Conservation (phyloP, 2,113 vertebrate genomes). For the Equus quagga region DNA sequence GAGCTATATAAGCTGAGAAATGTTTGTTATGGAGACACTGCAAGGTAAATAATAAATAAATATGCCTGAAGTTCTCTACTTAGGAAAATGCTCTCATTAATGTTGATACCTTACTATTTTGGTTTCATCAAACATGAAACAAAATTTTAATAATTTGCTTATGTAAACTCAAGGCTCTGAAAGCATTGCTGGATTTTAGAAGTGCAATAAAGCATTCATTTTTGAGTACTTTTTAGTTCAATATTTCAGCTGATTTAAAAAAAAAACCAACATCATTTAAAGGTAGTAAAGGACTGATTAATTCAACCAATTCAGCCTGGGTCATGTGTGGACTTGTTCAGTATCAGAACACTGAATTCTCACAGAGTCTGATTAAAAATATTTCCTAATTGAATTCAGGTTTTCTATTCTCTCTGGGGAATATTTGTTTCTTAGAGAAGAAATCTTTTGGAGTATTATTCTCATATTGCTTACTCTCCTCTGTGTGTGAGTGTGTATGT, state of each 20-base stretch:
- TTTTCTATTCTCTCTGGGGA: conserved; percentile 18
- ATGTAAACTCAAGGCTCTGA: conserved; percentile 39
- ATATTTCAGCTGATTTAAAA: not conserved
- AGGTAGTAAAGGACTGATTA: conserved; percentile 4
- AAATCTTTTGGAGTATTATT: not conserved
- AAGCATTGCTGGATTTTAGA: conserved; percentile 35
- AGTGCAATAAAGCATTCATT: not conserved
- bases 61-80: conserved; percentile 17
- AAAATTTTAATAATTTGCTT: conserved; percentile 58
- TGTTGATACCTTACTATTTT: conserved; percentile 32
- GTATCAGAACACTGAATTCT: conserved; percentile 35
- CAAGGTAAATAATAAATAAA: conserved; percentile 42
- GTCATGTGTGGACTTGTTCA: not conserved
- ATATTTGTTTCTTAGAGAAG: not conserved
- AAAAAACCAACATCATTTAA: not conserved
- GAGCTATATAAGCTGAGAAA: conserved; percentile 52
- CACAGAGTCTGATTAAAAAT: conserved; percentile 38
- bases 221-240: conserved; percentile 58
- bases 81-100: conserved; percentile 56
- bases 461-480: not conserved
- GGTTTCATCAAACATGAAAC: conserved; percentile 52
- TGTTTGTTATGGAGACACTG: conserved; percentile 56
- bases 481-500: not conserved
- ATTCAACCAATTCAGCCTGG: conserved; percentile 17
- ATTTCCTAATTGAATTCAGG: not conserved